These are phyloP conservation scores for Menura novaehollandiae DNA, from an alignment of 2,113 vertebrate species.

Conservation along the genomic window DNA sequence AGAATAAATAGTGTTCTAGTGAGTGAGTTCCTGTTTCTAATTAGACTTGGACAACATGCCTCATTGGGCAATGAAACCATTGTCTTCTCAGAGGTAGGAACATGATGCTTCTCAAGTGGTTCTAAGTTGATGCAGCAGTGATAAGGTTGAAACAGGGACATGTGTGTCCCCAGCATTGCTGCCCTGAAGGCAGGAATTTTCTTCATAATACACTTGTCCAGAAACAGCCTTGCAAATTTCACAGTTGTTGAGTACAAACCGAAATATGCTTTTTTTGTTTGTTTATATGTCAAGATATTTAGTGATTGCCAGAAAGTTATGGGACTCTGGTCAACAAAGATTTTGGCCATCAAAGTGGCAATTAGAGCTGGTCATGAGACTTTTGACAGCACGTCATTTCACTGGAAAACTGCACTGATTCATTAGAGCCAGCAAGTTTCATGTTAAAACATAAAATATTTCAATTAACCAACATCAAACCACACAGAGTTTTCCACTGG, in stretches of 20 bases:
- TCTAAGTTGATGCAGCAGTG: background rate
- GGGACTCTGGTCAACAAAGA: background rate
- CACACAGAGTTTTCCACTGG: constrained; percentile 17
- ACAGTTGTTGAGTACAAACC: background rate
- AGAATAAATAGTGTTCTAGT: background rate
- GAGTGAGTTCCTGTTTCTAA: constrained; percentile 18
- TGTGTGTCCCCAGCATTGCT: background rate
- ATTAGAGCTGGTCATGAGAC: background rate
- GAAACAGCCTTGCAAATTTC: background rate
- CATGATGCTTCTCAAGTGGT: background rate
- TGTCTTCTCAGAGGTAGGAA: constrained; percentile 36
- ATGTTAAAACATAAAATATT: background rate
- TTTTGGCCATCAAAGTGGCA: constrained; percentile 4
- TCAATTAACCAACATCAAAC: background rate
- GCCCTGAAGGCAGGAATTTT: background rate
- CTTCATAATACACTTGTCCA: background rate
- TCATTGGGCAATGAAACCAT: background rate
- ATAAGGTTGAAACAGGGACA: background rate
- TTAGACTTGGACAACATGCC: background rate
- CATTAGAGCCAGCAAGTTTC: background rate
- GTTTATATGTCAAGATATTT: background rate
- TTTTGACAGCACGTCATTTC: background rate
- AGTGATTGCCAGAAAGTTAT: background rate
- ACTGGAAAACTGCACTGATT: background rate
- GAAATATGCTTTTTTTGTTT: background rate